These are phyloP conservation scores for Resseliella maxima DNA, from an alignment of 2,888 invertebrate species.

Conservation along the genomic window DNA sequence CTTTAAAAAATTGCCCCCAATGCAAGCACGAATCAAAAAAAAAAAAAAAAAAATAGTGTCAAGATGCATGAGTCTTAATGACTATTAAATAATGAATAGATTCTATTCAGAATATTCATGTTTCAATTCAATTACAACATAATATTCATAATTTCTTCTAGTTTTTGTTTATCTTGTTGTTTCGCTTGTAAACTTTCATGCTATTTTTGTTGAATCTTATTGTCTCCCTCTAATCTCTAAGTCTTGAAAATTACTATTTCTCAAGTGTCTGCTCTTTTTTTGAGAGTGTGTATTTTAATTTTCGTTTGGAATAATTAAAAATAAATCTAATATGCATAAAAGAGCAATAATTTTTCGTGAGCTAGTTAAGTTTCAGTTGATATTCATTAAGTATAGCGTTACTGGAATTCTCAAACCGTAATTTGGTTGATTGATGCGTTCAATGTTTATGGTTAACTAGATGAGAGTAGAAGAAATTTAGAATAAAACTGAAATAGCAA, in stretches of 20 bases:
- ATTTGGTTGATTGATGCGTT: constrained; percentile 41
- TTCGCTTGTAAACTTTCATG: no score
- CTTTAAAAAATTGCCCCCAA: no score
- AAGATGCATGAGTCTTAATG: not conserved
- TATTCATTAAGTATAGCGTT: not conserved
- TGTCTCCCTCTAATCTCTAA: not conserved
- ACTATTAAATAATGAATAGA: constrained; percentile 20
- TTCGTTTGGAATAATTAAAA: not conserved
- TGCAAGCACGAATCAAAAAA: no score
- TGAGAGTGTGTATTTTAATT: constrained; percentile 19
- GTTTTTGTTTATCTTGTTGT: not conserved
- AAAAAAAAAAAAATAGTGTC: not conserved
- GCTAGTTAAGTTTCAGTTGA: constrained; percentile 13
- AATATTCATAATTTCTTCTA: constrained; percentile 6
- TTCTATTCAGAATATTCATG: constrained; percentile 29
- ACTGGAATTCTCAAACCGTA: not conserved
- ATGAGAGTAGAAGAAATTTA: not conserved
- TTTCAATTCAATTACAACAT: constrained; percentile 48
- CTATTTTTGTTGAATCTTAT: no score
- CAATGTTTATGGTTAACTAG: not conserved
- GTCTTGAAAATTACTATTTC: not conserved
- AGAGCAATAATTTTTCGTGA: constrained; percentile 33
- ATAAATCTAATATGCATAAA: constrained; percentile 12
- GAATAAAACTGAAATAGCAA: not conserved
- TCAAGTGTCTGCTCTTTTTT: not conserved